Base-by-base conservation (phyloP, 2,888 invertebrate species). In the Apamea crenata region DNA sequence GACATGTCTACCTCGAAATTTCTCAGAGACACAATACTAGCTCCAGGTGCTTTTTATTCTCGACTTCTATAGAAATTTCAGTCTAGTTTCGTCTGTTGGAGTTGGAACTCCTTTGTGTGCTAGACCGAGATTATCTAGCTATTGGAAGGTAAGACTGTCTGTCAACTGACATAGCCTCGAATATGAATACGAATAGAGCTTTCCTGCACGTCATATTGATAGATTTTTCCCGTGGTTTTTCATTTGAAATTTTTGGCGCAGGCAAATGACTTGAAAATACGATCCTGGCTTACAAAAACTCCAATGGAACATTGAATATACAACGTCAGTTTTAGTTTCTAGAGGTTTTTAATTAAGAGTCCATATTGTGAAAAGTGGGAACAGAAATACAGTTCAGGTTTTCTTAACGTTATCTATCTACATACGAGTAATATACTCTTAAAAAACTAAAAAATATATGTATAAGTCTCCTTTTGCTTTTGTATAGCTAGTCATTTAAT, bases 111-210 rank as follows among this genome's bases (percentile, higher is more conserved):
- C 44, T 80, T 83, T 83, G 53, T 75, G 53, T 47, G 59, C 63
- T 56, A n/a, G 40, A 65, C 68, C 50, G 65, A 66, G 66, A 78
- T 83, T 59, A 78, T 63, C 69, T 32, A 82, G 72, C 69, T 79
- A 78, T 78, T 78, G 69, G 59, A 59, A 44, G 16, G 59, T 79
- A 78, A 72, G 78, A 56, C 71, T 78, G 78, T 83, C 83, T 83
- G 69, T 78, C 83, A 82, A 79, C 82, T 79, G 56, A 59, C 73
- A 63, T 16, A 72, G 79, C 79, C 66, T 83, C 78, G 36, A 83
- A 73, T 79, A 59, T 68, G 61, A 56, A 65, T 59, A 69, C 78
- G 69, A 66, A 79, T 36, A 56, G 59, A 18, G 65, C 56, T 1
- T 50, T 47, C 36, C 14, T 40, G 8, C 7, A 59, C 50, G 63